These are phyloP conservation scores for Limonius californicus DNA, from an alignment of 1,140 invertebrate species.

Conservation along the genomic window DNA sequence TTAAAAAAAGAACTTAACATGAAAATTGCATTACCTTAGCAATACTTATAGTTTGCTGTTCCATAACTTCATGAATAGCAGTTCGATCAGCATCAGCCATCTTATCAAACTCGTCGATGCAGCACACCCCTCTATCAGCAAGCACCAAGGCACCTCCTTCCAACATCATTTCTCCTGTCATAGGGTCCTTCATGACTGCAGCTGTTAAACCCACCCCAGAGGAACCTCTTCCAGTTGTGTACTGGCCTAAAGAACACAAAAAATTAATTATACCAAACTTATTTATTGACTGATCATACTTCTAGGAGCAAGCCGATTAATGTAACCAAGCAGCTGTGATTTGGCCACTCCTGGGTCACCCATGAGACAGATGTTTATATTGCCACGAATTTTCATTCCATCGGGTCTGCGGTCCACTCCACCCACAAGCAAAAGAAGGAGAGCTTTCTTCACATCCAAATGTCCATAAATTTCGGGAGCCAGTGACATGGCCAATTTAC, in stretches of 20 bases:
- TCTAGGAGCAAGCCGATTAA: conserved; percentile 87
- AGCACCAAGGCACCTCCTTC: conserved; percentile 98
- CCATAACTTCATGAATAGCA: conserved; percentile 99
- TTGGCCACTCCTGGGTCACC: conserved; percentile 99
- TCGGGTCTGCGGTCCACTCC: conserved; percentile 87
- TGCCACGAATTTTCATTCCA: conserved; percentile 85
- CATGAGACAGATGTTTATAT: conserved; percentile 98
- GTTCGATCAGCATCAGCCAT: conserved; percentile 96
- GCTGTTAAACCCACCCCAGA: conserved; percentile 98
- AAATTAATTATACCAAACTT: background rate
- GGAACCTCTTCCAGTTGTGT: conserved; percentile 86
- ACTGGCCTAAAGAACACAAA: conserved; percentile 31
- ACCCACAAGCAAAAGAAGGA: conserved; percentile 90
- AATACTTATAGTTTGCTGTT: conserved; percentile 99
- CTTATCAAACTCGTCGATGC: conserved; percentile 99
- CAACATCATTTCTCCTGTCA: conserved; percentile 96
- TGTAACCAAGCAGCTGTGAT: conserved; percentile 93
- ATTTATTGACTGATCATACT: conserved; percentile 52
- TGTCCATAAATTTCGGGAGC: conserved; percentile 99
- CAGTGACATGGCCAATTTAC: conserved; percentile 86
- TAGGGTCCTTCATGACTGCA: conserved; percentile 94
- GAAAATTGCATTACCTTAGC: too few species aligned
- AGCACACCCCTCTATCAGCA: conserved; percentile 96
- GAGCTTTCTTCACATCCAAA: conserved; percentile 96
- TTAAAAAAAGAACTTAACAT: too few species aligned